phyloP scores from a whole-genome alignment of 2,113 vertebrate genomes.

The Macaca nemestrina region DNA sequence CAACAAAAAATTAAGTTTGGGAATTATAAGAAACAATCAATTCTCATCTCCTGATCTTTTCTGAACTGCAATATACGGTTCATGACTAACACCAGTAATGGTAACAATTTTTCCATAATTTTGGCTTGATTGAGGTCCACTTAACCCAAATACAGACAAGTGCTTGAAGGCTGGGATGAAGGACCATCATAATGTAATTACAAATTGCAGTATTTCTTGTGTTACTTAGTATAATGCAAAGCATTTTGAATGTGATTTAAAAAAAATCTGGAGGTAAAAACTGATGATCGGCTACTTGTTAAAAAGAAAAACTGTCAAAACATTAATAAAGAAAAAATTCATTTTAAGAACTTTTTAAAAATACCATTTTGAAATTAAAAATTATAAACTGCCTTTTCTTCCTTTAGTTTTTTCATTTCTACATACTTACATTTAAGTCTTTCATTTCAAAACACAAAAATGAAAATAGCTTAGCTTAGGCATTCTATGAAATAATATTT shows the following conservation, averaged over 20 bases:
- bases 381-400: not conserved
- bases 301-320: slow-evolving; percentile 53
- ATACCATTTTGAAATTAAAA: slow-evolving; percentile 44
- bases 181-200: not conserved
- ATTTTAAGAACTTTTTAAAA: not conserved
- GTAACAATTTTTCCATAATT: slow-evolving; percentile 21
- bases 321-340: not conserved
- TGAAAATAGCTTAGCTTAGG: slow-evolving; percentile 61
- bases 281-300: not conserved
- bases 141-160: slow-evolving; percentile 9
- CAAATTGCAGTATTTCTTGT: not conserved
- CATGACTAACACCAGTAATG: not conserved
- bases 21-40: slow-evolving; percentile 29
- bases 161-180: not conserved
- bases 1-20: not conserved
- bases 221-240: slow-evolving; percentile 4
- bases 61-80: not conserved
- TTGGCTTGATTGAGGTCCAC: not conserved
- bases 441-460: slow-evolving; percentile 56
- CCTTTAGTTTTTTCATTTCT: slow-evolving; percentile 49
- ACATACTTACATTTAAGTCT: slow-evolving; percentile 45
- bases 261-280: slow-evolving; percentile 45
- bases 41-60: not conserved
- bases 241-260: slow-evolving; percentile 17
- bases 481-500: slow-evolving; percentile 57